phyloP scores from a whole-genome alignment of 2,797 vertebrate species.

The Tangara arthus region DNA sequence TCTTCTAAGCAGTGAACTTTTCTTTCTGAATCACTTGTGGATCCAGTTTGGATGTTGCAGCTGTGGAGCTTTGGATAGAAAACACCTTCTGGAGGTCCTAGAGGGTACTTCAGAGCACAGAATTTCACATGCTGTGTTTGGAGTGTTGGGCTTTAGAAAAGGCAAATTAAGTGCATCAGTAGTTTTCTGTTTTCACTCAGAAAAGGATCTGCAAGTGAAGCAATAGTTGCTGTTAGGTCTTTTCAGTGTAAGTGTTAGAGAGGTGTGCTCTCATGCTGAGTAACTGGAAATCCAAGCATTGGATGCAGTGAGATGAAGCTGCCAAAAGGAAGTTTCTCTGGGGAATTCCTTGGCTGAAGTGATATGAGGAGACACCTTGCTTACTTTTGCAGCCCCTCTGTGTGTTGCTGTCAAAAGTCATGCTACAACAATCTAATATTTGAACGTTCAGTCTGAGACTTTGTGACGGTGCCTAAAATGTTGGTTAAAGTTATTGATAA shows the following conservation, averaged over 20 bases:
- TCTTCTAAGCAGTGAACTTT: not conserved
- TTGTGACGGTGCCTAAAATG: not conserved
- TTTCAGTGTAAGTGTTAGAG: not conserved
- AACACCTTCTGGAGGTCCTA: not conserved
- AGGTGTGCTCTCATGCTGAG: not conserved
- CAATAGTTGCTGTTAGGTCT: not conserved
- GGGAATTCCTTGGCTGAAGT: not conserved
- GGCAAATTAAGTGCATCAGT: not conserved
- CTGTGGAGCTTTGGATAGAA: not conserved
- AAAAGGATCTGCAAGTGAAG: not conserved
- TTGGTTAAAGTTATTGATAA: not conserved
- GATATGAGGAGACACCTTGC: not conserved
- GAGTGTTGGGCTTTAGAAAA: not conserved
- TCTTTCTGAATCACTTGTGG: not conserved
- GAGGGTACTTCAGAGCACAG: not conserved
- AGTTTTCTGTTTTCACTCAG: not conserved
- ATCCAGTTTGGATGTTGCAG: not conserved
- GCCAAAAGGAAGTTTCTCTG: not conserved
- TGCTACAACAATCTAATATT: not conserved
- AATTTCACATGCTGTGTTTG: not conserved
- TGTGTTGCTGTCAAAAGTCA: not conserved
- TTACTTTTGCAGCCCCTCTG: not conserved
- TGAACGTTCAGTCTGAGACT: not conserved
- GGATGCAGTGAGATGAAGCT: not conserved
- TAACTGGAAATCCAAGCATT: not conserved